phyloP scores from a whole-genome alignment of 37 sponge, comb jelly and placozoan genomes.

The Halichondria panicea region DNA sequence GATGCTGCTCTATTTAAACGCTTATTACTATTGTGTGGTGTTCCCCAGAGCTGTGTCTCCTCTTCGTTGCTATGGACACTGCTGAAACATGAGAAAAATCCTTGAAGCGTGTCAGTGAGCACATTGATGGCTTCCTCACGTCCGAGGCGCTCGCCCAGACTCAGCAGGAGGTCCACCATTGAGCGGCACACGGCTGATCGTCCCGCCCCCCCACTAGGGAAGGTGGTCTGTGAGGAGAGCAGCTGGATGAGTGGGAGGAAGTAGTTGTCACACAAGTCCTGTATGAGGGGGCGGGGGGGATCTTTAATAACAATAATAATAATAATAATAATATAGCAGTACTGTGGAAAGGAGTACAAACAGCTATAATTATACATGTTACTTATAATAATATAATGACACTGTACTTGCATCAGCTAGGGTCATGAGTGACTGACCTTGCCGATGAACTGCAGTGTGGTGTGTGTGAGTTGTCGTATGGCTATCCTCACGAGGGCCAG shows the following conservation, averaged over 20 bases:
- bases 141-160: conserved; percentile 39
- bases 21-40: too few relatives aligned
- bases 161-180: conserved; percentile 48
- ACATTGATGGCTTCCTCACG: conserved; percentile 36
- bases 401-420: background rate
- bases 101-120: conserved; percentile 30
- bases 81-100: conserved; percentile 56
- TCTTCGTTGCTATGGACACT: conserved; percentile 9
- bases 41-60: too few relatives aligned
- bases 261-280: conserved; percentile 41
- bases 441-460: conserved; percentile 1
- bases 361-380: background rate
- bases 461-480: conserved; percentile 18
- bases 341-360: background rate
- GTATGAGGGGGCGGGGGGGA: background rate
- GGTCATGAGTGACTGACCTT: conserved; percentile 1
- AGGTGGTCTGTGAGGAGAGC: conserved; percentile 64
- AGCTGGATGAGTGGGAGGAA: conserved; percentile 74
- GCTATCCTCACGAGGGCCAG: conserved; percentile 45
- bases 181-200: conserved; percentile 60
- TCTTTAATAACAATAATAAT: too few relatives aligned
- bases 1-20: too few relatives aligned
- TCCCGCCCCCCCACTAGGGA: conserved; percentile 62
- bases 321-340: background rate
- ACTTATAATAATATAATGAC: background rate